Conservation (phyloP, 2,797 vertebrate species). For the Dicrostonyx torquatus region DNA sequence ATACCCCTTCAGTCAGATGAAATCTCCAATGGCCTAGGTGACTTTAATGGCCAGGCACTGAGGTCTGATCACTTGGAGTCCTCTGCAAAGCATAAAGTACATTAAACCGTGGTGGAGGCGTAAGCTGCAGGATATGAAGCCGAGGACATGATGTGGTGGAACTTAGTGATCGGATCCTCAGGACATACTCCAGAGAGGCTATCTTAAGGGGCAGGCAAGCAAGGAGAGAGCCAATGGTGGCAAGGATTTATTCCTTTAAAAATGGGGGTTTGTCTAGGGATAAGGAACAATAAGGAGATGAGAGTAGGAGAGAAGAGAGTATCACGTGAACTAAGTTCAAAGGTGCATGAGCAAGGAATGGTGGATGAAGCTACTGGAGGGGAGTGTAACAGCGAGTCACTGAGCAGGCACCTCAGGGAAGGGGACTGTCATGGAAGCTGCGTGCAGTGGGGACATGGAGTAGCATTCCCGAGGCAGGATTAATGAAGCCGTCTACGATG, state of each 20-base stretch:
- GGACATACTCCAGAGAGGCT: background rate
- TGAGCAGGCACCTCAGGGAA: background rate
- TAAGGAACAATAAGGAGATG: background rate
- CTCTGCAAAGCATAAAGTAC: background rate
- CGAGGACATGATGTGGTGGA: background rate
- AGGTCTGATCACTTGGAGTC: background rate
- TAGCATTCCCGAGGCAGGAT: background rate
- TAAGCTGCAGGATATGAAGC: background rate
- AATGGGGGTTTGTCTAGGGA: background rate
- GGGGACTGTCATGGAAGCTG: background rate
- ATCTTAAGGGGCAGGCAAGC: background rate
- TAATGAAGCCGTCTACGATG: background rate
- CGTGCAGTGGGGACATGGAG: background rate
- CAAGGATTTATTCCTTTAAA: background rate
- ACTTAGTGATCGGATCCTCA: no score
- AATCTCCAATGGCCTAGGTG: no score
- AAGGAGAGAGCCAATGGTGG: background rate
- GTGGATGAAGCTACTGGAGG: background rate
- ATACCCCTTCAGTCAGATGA: background rate
- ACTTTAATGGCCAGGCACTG: background rate
- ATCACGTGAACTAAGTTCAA: background rate
- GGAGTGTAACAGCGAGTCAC: no score
- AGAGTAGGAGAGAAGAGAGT: accelerated
- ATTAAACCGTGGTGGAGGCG: no score
- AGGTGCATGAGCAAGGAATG: accelerated